Evolutionary conservation across 37 sponge, comb jelly and placozoan genomes (phyloP).

Genomic region (Agelas oroides): DNA sequence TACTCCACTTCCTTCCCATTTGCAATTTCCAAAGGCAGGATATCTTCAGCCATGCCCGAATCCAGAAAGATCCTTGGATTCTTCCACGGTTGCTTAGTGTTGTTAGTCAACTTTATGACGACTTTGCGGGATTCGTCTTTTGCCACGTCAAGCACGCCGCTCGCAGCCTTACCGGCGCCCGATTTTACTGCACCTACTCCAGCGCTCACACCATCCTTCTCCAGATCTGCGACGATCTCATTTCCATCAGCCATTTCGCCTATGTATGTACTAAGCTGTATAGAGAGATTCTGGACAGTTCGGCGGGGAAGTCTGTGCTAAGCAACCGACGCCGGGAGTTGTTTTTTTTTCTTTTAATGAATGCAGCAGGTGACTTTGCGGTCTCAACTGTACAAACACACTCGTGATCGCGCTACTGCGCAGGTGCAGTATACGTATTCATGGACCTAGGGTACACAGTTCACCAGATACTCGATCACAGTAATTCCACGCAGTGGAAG

Average conservation of each 20-base stretch:
- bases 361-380: too few relatives aligned
- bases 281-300: too few relatives aligned
- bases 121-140: slow-evolving; percentile 25
- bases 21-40: background rate
- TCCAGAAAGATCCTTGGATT: slow-evolving; percentile 18
- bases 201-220: background rate
- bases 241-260: background rate
- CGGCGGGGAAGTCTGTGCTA: too few relatives aligned
- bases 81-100: slow-evolving; percentile 2
- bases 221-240: background rate
- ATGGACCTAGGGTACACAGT: too few relatives aligned
- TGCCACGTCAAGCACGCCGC: background rate
- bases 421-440: too few relatives aligned
- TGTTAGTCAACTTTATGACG: background rate
- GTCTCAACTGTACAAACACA: too few relatives aligned
- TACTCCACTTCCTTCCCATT: background rate
- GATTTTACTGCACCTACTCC: background rate
- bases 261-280: too few relatives aligned
- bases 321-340: too few relatives aligned
- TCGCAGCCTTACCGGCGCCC: background rate
- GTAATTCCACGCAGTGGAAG: too few relatives aligned
- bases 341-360: too few relatives aligned
- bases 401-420: too few relatives aligned
- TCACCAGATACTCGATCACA: too few relatives aligned
- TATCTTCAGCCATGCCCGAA: slow-evolving; percentile 11